Percentiles rank a stretch among this genome's conserved stretches.
These are phyloP conservation scores for Thereva nobilitata DNA, from an alignment of 2,888 invertebrate species.

Conservation along the genomic window DNA sequence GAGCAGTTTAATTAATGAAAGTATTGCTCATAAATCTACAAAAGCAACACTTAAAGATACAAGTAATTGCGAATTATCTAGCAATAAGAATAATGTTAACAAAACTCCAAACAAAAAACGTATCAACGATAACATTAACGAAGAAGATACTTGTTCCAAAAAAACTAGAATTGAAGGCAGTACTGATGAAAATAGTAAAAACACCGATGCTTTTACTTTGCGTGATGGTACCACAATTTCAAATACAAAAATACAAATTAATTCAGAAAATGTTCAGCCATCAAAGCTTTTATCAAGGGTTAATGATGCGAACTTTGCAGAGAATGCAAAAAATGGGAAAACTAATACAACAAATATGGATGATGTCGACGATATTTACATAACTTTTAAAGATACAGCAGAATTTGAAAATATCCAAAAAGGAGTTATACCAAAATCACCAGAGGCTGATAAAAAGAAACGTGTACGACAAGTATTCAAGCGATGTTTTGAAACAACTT, in stretches of 20 bases:
- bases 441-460: slow-evolving; percentile 51
- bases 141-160: background rate
- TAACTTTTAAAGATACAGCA: slow-evolving; percentile 45
- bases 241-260: no score
- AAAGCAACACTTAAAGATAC: background rate
- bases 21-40: background rate
- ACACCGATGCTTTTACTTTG: background rate
- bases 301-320: background rate
- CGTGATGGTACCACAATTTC: background rate
- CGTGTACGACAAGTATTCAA: slow-evolving; percentile 66
- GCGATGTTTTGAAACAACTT: slow-evolving; percentile 75
- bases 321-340: background rate
- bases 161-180: slow-evolving; percentile 5
- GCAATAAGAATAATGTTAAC: background rate
- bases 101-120: background rate
- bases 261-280: background rate
- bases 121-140: background rate
- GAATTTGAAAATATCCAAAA: slow-evolving; percentile 43
- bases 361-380: slow-evolving; percentile 34
- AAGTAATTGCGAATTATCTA: background rate
- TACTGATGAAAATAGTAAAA: background rate
- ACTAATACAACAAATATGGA: background rate
- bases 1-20: background rate
- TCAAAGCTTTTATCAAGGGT: background rate
- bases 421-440: slow-evolving; percentile 53